Conservation (phyloP, 2,113 vertebrate species). For the Microtus richardsoni region DNA sequence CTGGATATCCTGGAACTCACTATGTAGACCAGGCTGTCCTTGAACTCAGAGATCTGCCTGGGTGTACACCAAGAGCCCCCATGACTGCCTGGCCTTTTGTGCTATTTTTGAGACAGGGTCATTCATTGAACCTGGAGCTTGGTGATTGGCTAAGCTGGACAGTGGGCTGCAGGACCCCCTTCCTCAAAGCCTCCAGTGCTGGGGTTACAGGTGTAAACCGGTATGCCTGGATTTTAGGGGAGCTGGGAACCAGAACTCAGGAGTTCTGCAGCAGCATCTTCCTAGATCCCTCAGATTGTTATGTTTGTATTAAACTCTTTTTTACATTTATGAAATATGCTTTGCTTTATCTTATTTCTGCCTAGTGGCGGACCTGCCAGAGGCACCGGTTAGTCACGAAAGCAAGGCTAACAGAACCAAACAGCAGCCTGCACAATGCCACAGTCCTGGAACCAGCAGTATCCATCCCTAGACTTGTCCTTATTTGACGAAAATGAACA, state of each 20-base stretch:
- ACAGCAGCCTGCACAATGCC: not conserved
- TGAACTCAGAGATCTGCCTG: not conserved
- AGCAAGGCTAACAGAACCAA: not conserved
- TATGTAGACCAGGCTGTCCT: not conserved
- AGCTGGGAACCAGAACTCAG: no score
- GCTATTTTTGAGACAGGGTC: not conserved
- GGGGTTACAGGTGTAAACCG: not conserved
- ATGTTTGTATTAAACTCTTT: not conserved
- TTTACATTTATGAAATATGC: not conserved
- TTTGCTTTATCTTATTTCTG: not conserved
- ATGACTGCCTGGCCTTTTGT: not conserved
- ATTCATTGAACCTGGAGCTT: not conserved
- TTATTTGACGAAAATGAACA: not conserved
- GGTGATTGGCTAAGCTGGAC: not conserved
- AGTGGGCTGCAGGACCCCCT: not conserved
- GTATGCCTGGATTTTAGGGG: not conserved
- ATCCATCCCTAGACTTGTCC: not conserved
- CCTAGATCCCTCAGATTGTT: not conserved
- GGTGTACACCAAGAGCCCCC: not conserved
- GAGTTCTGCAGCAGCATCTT: no score
- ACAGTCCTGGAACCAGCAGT: not conserved
- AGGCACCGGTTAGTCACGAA: not conserved
- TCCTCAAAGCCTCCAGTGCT: not conserved
- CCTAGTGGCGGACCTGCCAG: not conserved
- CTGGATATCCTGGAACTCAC: not conserved